Conservation (phyloP, 2,888 invertebrate species). For the Phanerotoma sp. region DNA sequence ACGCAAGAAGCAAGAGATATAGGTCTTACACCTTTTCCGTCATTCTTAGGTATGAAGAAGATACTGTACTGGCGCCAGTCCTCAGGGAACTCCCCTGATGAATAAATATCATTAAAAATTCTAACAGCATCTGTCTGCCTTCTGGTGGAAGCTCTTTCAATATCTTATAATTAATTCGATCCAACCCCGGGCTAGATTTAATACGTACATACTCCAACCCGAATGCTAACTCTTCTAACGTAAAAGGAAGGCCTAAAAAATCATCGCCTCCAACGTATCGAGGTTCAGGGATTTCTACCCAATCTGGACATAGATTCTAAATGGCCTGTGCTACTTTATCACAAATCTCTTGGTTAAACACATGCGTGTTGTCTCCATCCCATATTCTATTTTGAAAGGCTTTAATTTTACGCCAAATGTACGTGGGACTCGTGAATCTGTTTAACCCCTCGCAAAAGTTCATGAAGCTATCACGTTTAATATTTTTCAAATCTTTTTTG, state of each 20-base stretch:
- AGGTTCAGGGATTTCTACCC: background rate
- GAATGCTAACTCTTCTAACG: background rate
- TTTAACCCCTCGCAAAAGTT: background rate
- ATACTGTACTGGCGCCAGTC: conserved; percentile 5
- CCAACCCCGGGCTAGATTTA: background rate
- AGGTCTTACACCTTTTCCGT: background rate
- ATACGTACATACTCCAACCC: background rate
- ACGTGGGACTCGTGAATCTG: background rate
- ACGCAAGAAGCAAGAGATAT: conserved; percentile 12
- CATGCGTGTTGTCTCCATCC: background rate
- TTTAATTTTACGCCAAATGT: conserved; percentile 8
- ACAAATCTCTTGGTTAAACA: background rate
- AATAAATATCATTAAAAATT: conserved; percentile 1
- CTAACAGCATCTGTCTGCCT: background rate
- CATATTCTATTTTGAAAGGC: conserved; percentile 4
- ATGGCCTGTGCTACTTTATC: background rate
- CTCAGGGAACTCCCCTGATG: background rate
- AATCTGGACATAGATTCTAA: background rate
- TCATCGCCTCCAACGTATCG: background rate
- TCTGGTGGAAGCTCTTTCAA: background rate
- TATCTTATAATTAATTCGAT: background rate
- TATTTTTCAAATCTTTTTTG: background rate
- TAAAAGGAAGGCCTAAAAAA: background rate
- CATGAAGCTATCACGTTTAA: background rate
- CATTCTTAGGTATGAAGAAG: conserved; percentile 6